Evolutionary conservation across 2,797 vertebrate species (phyloP).

Genomic region (Sebastes umbrosus): DNA sequence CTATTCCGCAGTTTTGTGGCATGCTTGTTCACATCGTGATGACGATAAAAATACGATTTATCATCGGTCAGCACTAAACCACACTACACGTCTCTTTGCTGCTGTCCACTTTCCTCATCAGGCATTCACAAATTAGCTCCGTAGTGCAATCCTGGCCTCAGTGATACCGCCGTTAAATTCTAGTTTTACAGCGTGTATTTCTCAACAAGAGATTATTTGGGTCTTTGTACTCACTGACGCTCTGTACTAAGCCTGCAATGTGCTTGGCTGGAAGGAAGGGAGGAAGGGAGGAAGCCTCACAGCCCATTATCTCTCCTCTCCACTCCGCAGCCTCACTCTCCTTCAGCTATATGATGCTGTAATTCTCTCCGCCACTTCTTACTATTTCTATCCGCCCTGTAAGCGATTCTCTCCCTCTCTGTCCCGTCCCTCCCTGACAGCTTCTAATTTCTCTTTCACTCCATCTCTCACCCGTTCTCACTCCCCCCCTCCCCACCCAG

Average conservation of each 20-base stretch:
- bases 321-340: slow-evolving; percentile 54
- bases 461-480: slow-evolving; percentile 7
- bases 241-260: slow-evolving; percentile 24
- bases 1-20: no score
- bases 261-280: slow-evolving; percentile 11
- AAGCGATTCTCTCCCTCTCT: slow-evolving; percentile 20
- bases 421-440: slow-evolving; percentile 27
- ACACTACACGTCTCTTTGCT: background rate
- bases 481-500: background rate
- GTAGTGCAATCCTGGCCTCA: background rate
- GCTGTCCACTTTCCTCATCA: background rate
- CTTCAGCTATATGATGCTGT: slow-evolving; percentile 44
- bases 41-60: background rate
- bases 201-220: slow-evolving; percentile 42
- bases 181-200: slow-evolving; percentile 20
- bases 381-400: slow-evolving; percentile 22
- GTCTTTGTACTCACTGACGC: slow-evolving; percentile 27
- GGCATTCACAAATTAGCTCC: slow-evolving; percentile 6
- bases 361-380: slow-evolving; percentile 50
- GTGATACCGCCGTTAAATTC: background rate
- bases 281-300: slow-evolving; percentile 36
- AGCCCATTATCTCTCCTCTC: slow-evolving; percentile 57
- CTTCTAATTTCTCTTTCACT: slow-evolving; percentile 48
- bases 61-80: background rate
- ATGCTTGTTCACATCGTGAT: no score